These are phyloP conservation scores for Atopsyche davidsoni DNA, from an alignment of 1,140 invertebrate species.

Conservation along the genomic window DNA sequence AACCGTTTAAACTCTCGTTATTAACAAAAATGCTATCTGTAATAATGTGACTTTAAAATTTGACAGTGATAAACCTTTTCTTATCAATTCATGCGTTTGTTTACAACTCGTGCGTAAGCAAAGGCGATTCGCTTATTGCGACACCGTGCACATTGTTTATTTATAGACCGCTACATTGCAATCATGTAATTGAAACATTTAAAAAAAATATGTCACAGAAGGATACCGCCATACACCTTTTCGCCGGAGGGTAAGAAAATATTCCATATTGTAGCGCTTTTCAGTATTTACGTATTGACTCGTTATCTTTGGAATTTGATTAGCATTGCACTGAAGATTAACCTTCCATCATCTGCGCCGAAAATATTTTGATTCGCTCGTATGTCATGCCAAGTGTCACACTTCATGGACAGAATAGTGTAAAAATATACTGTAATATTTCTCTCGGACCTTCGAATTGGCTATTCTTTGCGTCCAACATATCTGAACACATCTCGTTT, in stretches of 20 bases:
- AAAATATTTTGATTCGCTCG: conserved; percentile 14
- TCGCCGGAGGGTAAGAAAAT: conserved; percentile 74
- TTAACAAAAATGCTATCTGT: background rate
- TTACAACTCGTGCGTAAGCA: conserved; percentile 21
- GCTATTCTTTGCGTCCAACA: too few relatives aligned
- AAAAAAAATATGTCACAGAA: conserved; percentile 58
- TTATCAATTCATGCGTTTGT: conserved; percentile 11
- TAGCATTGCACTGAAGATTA: conserved; percentile 23
- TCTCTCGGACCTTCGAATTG: too few relatives aligned
- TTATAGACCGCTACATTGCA: conserved; percentile 23
- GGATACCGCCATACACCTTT: conserved; percentile 78
- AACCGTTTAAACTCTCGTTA: background rate
- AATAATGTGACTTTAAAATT: background rate
- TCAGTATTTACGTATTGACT: conserved; percentile 28
- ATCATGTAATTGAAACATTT: conserved; percentile 25
- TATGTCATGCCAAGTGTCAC: conserved; percentile 22
- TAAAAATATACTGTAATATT: too few relatives aligned
- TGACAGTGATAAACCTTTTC: background rate
- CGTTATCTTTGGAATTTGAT: conserved; percentile 29
- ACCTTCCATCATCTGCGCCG: conserved; percentile 16
- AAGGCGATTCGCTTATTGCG: conserved; percentile 20
- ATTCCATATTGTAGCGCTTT: conserved; percentile 10
- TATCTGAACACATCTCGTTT: too few relatives aligned
- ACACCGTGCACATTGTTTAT: conserved; percentile 24
- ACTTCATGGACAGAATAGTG: conserved; percentile 15